Evolutionary conservation across 2,888 invertebrate species (phyloP).

Genomic region (Caenorhabditis imperialis): DNA sequence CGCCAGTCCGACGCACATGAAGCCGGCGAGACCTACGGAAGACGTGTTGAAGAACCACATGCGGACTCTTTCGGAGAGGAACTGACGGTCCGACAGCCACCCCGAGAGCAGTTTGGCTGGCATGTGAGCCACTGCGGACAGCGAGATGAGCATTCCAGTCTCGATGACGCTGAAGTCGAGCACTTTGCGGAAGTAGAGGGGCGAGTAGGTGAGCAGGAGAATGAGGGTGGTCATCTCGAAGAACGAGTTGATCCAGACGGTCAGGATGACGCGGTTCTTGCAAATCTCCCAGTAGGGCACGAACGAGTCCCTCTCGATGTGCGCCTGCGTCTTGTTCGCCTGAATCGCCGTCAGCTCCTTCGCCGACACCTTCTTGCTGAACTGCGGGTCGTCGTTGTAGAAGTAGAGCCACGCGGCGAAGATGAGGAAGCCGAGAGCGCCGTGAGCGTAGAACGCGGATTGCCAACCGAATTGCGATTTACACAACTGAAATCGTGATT

Average conservation of each 20-base stretch:
- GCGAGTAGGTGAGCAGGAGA: conserved; percentile 72
- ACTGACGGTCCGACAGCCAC: conserved; percentile 64
- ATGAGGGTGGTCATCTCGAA: conserved; percentile 73
- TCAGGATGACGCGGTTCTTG: conserved; percentile 68
- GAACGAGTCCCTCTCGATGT: conserved; percentile 71
- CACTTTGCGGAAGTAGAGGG: conserved; percentile 70
- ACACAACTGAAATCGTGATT: conserved; percentile 60
- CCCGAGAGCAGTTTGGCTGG: conserved; percentile 70
- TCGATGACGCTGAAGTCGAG: conserved; percentile 64
- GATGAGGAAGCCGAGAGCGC: conserved; percentile 46
- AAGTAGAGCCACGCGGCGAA: conserved; percentile 61
- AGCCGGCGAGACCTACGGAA: conserved; percentile 66
- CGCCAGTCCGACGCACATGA: conserved; percentile 61
- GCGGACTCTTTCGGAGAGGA: conserved; percentile 60
- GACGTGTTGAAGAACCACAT: conserved; percentile 70
- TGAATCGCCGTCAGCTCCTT: conserved; percentile 68
- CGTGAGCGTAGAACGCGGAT: conserved; percentile 72
- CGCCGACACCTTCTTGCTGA: conserved; percentile 44
- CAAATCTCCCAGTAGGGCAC: conserved; percentile 72
- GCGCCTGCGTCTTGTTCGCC: conserved; percentile 69
- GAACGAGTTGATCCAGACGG: conserved; percentile 73
- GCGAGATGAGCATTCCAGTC: conserved; percentile 60
- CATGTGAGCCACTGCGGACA: conserved; percentile 56
- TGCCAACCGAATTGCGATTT: conserved; percentile 69
- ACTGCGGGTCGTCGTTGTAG: conserved; percentile 66